Evolutionary conservation across 1,140 invertebrate species (phyloP).

Genomic region (Drosophila setifemur): DNA sequence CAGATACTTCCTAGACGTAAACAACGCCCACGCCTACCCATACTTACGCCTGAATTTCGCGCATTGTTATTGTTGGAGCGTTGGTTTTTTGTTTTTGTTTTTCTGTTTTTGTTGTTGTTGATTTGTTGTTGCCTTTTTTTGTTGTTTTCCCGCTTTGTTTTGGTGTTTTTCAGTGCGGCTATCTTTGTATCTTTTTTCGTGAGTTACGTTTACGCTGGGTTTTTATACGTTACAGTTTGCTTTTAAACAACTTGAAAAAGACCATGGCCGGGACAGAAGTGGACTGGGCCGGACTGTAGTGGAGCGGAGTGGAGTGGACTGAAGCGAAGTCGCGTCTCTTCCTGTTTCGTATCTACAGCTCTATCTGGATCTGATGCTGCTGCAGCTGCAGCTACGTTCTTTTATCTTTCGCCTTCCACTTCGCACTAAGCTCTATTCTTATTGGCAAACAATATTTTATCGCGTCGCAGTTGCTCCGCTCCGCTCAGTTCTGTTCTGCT

Average conservation of each 20-base stretch:
- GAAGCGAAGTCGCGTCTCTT: not conserved
- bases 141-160: not conserved
- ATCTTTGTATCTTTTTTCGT: not conserved
- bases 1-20: slow-evolving; percentile 42
- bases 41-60: slow-evolving; percentile 63
- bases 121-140: slow-evolving; percentile 1
- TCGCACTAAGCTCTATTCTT: slow-evolving; percentile 59
- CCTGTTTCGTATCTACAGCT: not conserved
- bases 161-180: not conserved
- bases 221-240: slow-evolving; percentile 62
- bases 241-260: slow-evolving; percentile 42
- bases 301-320: too few relatives aligned
- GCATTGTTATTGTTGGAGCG: slow-evolving; percentile 40
- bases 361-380: not conserved
- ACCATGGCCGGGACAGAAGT: slow-evolving; percentile 20
- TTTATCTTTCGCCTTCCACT: slow-evolving; percentile 45
- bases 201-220: slow-evolving; percentile 2
- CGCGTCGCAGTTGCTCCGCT: slow-evolving; percentile 19
- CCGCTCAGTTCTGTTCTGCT: not conserved
- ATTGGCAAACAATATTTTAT: slow-evolving; percentile 57
- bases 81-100: not conserved
- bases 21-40: slow-evolving; percentile 21
- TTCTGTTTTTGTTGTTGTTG: not conserved
- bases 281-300: too few relatives aligned
- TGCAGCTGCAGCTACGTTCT: slow-evolving; percentile 31